A percentile compares a stretch with the other conserved stretches of the same genome.
Evolutionary conservation across 2,113 vertebrate species (phyloP).

Genomic region (Hiodon alosoides): DNA sequence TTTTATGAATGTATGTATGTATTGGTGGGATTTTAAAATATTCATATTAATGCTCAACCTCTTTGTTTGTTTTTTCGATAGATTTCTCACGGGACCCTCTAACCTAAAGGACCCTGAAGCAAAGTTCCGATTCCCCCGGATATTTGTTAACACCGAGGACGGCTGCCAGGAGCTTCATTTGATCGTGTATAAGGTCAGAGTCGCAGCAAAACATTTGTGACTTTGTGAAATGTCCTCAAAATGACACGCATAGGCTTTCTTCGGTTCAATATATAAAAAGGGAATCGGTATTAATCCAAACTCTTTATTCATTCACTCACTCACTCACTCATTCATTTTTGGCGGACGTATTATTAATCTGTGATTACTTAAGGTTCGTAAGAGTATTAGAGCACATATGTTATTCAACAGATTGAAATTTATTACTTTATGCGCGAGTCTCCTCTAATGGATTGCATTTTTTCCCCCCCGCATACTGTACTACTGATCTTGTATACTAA

Average conservation of each 20-base stretch:
- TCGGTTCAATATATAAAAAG: constrained; percentile 17
- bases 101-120: constrained; percentile 92
- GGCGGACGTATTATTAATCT: constrained; percentile 37
- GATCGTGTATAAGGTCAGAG: constrained; percentile 92
- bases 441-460: neutral
- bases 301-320: constrained; percentile 12
- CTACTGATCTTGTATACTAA: neutral
- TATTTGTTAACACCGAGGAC: constrained; percentile 86
- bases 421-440: neutral
- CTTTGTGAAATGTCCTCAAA: neutral
- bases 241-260: no score
- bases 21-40: no score
- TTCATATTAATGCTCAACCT: neutral
- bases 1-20: no score
- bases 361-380: constrained; percentile 24
- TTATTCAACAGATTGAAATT: neutral
- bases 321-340: neutral
- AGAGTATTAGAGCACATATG: constrained; percentile 17
- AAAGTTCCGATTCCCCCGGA: constrained; percentile 92
- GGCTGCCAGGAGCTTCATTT: constrained; percentile 88
- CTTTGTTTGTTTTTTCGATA: constrained; percentile 51
- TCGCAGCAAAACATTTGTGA: neutral
- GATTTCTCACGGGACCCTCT: constrained; percentile 91
- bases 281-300: neutral
- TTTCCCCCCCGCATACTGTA: neutral